Base-by-base conservation (phyloP, 2,888 invertebrate genomes). In the Mesochorus sp. region DNA sequence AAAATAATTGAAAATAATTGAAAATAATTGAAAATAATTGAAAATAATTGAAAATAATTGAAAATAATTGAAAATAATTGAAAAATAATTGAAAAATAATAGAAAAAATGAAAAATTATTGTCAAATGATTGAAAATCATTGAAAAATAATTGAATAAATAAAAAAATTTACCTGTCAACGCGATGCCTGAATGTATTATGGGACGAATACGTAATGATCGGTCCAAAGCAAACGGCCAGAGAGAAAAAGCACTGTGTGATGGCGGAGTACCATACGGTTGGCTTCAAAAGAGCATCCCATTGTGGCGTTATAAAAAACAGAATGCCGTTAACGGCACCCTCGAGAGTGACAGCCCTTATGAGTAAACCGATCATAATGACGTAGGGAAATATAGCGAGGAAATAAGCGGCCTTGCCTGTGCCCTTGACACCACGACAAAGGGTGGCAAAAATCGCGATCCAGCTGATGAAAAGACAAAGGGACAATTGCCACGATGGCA, bases 341-440 rank as follows among this genome's bases (percentile, higher is more conserved):
- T 93, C 92, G 49, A 95, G 87, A 0, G 94, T 94, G 0, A 93
- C 91, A 0, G 94, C 93, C 73, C 94, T 91, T 59, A 94, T 89
- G 4, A 95, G 91, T 61, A 95, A 87, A 24, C 93, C 92, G 26
- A 93, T 82, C 91, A 95, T 92, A 34, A 95, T 92, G 28, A 93
- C 84, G 83, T 94, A 94, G 0, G 95, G 95, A 84, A 95, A 94
- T 17, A 95, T 88, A 0, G 95, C 95, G 0, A 95, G 93, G 81
- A 96, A 94, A 86, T 95, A 95, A 0, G 94, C 94, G 0, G 93
- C 94, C 85, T 94, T 94, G 28, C 94, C 94, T 0, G 94, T 92
- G 82, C 93, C 93, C 82, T 92, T 91, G 0, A 94, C 92, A 0
- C 94, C 94, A 67, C 92, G 92, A 3, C 91, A 91, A 0, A 94